A percentile compares a stretch with the other conserved stretches of the same genome.
Evolutionary conservation across 2,113 vertebrate species (phyloP).

Genomic region (Malurus melanocephalus): DNA sequence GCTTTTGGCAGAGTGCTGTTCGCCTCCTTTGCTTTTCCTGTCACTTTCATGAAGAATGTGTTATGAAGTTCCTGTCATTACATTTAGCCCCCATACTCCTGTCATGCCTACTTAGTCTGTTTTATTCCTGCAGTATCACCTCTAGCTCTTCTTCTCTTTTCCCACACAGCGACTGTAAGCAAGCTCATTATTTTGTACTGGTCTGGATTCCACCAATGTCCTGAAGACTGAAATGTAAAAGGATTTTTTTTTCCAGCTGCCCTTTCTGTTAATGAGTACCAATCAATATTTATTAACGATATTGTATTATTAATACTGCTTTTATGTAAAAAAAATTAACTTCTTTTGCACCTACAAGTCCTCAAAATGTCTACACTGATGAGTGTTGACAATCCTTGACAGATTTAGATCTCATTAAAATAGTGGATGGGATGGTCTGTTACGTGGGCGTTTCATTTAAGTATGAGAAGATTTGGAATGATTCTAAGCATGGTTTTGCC

Average conservation of each 20-base stretch:
- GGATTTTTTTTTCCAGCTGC: background rate
- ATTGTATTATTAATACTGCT: background rate
- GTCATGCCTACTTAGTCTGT: slow-evolving; percentile 12
- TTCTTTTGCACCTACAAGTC: background rate
- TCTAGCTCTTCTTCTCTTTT: slow-evolving; percentile 16
- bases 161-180: background rate
- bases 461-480: background rate
- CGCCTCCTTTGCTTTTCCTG: slow-evolving; percentile 17
- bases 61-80: slow-evolving; percentile 35
- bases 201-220: background rate
- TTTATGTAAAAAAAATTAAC: background rate
- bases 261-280: background rate
- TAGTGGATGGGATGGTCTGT: slow-evolving; percentile 27
- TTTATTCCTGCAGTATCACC: slow-evolving; percentile 19
- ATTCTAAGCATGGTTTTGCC: background rate
- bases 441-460: background rate
- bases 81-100: slow-evolving; percentile 24
- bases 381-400: slow-evolving; percentile 12
- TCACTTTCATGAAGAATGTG: slow-evolving; percentile 1
- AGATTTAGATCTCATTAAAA: slow-evolving; percentile 43
- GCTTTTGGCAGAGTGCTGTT: background rate
- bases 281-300: background rate
- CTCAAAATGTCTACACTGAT: background rate
- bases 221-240: background rate
- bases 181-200: background rate